Percentiles rank a stretch among this genome's conserved stretches.
Evolutionary conservation across 2,797 vertebrate species (phyloP).

Genomic region (Phataginus tetradactyla): DNA sequence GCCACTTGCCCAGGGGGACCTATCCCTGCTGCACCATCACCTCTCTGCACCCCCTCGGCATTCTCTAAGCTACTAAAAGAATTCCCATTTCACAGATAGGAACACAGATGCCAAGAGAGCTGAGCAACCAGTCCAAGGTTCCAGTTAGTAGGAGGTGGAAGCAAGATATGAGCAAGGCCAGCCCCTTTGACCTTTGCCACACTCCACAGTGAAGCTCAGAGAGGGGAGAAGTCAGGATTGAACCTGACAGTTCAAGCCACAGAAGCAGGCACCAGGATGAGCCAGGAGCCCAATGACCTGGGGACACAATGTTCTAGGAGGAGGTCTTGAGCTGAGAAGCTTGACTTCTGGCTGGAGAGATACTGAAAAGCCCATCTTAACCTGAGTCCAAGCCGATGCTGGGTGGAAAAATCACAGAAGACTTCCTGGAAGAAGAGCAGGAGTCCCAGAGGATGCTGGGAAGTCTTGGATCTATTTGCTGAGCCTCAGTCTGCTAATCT

Average conservation of each 20-base stretch:
- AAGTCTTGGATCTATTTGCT: not conserved
- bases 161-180: not conserved
- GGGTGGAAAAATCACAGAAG: not conserved
- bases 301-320: not conserved
- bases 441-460: not conserved
- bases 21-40: not conserved
- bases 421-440: not conserved
- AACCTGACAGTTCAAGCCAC: not conserved
- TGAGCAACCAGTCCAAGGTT: too few relatives aligned
- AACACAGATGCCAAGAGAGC: not conserved
- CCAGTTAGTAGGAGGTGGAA: not conserved
- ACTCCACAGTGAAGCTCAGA: not conserved
- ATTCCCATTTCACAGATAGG: not conserved
- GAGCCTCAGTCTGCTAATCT: not conserved
- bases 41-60: not conserved
- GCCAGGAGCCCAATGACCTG: not conserved
- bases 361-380: not conserved
- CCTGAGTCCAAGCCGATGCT: not conserved
- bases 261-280: not conserved
- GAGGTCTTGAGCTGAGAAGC: not conserved
- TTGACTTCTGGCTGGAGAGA: not conserved
- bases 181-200: not conserved
- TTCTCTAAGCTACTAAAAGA: not conserved
- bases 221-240: not conserved
- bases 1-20: not conserved